These are phyloP conservation scores for Ricordea florida DNA, from an alignment of 92 coral and sea anemone genomes.

Conservation along the genomic window DNA sequence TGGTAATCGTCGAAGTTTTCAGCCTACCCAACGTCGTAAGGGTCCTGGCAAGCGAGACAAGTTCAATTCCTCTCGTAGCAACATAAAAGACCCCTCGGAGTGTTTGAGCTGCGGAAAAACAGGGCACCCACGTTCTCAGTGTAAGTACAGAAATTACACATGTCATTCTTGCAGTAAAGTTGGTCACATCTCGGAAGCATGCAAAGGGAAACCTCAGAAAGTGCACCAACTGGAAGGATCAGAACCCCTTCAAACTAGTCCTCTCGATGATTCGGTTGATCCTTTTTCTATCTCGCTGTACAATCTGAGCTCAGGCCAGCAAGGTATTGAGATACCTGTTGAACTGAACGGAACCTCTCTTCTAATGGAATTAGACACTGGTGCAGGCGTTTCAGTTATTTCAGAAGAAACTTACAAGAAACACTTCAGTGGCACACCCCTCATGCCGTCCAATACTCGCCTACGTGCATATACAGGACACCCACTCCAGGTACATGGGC, in stretches of 20 bases:
- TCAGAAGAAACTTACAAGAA: conserved; percentile 46
- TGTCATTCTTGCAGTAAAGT: conserved; percentile 16
- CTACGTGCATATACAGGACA: conserved; percentile 59
- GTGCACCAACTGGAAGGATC: not conserved
- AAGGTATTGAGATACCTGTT: conserved; percentile 50
- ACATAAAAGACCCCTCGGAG: not conserved
- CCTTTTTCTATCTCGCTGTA: conserved; percentile 20
- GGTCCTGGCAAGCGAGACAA: not conserved
- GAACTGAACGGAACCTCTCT: conserved; percentile 27
- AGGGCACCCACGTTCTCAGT: conserved; percentile 7
- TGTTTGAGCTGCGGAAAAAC: conserved; percentile 19
- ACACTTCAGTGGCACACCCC: conserved; percentile 36
- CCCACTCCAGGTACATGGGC: conserved; percentile 29
- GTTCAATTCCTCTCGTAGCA: not conserved
- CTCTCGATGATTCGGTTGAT: not conserved
- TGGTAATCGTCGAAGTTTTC: not conserved
- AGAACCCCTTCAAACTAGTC: conserved; percentile 4
- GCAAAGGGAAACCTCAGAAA: conserved; percentile 4
- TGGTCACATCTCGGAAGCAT: conserved; percentile 10
- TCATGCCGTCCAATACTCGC: conserved; percentile 27
- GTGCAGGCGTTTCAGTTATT: conserved; percentile 40
- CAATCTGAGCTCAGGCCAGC: not conserved
- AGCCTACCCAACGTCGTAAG: not conserved
- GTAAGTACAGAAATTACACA: conserved; percentile 10
- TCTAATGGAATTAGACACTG: conserved; percentile 51